These are phyloP conservation scores for Eremobia ochroleuca DNA, from an alignment of 2,888 invertebrate genomes.

Conservation along the genomic window DNA sequence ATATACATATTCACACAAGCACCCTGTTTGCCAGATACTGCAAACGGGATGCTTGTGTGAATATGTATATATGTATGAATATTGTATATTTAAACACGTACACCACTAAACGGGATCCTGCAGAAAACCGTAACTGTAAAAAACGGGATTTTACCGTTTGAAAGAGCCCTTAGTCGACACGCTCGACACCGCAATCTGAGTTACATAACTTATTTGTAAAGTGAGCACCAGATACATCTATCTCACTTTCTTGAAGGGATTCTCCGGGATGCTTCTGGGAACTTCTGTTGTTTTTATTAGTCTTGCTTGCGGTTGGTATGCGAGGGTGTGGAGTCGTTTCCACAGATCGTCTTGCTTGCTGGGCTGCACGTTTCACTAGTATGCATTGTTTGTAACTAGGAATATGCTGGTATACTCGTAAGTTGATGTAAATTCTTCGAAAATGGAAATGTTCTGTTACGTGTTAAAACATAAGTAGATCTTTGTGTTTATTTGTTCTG, in stretches of 20 bases:
- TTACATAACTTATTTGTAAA: not conserved
- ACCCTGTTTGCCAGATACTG: no score
- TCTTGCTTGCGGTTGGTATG: not conserved
- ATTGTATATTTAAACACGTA: no score
- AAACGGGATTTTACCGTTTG: no score
- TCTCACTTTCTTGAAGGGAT: not conserved
- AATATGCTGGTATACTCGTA: not conserved
- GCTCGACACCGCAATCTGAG: no score
- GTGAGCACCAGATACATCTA: not conserved
- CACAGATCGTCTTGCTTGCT: not conserved
- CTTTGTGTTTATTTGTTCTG: slow-evolving; percentile 44
- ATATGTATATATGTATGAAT: no score
- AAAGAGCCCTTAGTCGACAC: no score
- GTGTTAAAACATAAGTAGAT: slow-evolving; percentile 26
- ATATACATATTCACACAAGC: no score
- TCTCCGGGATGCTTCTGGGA: not conserved
- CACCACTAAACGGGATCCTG: no score
- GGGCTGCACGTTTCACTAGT: not conserved
- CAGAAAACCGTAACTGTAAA: no score
- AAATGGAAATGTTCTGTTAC: slow-evolving; percentile 9
- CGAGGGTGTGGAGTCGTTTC: not conserved
- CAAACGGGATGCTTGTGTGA: no score
- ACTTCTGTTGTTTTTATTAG: not conserved
- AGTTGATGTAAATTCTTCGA: slow-evolving; percentile 4
- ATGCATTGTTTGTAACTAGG: not conserved